phyloP scores from a whole-genome alignment of 2,113 vertebrate genomes.

The Saguinus imperator region DNA sequence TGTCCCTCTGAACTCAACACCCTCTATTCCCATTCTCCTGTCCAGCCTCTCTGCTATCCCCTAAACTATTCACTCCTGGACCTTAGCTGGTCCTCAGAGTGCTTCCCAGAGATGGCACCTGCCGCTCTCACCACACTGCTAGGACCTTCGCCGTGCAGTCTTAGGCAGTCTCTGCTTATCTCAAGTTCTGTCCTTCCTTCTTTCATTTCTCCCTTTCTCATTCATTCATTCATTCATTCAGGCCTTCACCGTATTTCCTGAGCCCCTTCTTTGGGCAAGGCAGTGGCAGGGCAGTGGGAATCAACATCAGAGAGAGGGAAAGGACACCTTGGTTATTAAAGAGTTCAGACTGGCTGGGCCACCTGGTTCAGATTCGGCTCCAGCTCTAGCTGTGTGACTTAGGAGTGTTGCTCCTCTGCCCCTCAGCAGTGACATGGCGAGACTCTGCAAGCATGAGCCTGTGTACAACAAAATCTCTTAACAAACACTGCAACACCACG shows the following conservation, averaged over 20 bases:
- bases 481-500: neutral
- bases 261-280: neutral
- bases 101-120: rapidly evolving
- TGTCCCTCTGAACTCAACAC: too few relatives aligned
- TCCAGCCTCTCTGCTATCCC: neutral
- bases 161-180: neutral
- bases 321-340: rapidly evolving
- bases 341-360: neutral
- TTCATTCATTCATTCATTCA: too few relatives aligned
- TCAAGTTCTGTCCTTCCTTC: neutral
- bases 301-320: neutral
- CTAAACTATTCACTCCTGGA: neutral
- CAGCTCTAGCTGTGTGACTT: neutral
- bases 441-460: rapidly evolving
- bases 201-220: neutral
- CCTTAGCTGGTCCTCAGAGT: neutral
- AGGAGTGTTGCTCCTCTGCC: neutral
- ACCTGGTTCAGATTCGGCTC: neutral
- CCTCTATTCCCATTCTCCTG: neutral
- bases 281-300: too few relatives aligned
- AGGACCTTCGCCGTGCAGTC: neutral
- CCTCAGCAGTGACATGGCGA: rapidly evolving
- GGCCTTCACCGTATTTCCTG: neutral
- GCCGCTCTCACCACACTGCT: rapidly evolving
- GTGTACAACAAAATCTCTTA: neutral